phyloP scores from a whole-genome alignment of 2,113 vertebrate species.

The Chionomys nivalis region DNA sequence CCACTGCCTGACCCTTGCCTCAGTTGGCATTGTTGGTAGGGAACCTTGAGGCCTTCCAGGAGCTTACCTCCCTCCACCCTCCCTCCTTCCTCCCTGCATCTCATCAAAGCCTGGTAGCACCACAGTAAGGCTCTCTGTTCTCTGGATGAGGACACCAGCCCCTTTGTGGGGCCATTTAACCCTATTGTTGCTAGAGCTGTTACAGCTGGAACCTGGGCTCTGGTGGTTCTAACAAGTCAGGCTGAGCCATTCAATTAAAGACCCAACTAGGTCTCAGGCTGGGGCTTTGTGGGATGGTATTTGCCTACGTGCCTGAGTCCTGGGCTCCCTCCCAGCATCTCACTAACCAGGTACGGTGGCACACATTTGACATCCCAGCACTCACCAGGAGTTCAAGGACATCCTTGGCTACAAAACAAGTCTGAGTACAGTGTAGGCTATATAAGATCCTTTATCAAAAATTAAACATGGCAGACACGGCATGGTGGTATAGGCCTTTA shows the following conservation, averaged over 20 bases:
- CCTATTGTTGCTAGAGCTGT: not conserved
- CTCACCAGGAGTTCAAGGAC: not conserved
- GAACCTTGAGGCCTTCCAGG: not conserved
- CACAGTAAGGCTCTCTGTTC: too few species aligned
- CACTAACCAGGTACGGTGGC: not conserved
- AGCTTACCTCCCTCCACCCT: not conserved
- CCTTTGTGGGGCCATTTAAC: not conserved
- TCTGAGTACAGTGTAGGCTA: not conserved
- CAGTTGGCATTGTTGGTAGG: constrained; percentile 56
- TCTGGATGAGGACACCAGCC: too few species aligned
- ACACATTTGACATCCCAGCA: not conserved
- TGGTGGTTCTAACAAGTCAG: not conserved
- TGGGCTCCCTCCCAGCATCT: too few species aligned
- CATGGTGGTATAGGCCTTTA: not conserved
- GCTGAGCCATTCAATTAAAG: not conserved
- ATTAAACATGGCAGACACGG: not conserved
- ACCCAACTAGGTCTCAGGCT: not conserved
- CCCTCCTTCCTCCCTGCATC: not conserved
- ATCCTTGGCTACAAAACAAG: not conserved
- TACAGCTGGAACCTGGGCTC: not conserved
- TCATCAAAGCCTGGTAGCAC: not conserved
- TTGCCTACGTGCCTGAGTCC: not conserved
- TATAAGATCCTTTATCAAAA: not conserved
- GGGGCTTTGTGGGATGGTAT: not conserved
- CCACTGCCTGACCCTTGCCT: constrained; percentile 63